These are phyloP conservation scores for Phrynocephalus forsythii DNA, from an alignment of 2,797 vertebrate genomes.

Conservation along the genomic window DNA sequence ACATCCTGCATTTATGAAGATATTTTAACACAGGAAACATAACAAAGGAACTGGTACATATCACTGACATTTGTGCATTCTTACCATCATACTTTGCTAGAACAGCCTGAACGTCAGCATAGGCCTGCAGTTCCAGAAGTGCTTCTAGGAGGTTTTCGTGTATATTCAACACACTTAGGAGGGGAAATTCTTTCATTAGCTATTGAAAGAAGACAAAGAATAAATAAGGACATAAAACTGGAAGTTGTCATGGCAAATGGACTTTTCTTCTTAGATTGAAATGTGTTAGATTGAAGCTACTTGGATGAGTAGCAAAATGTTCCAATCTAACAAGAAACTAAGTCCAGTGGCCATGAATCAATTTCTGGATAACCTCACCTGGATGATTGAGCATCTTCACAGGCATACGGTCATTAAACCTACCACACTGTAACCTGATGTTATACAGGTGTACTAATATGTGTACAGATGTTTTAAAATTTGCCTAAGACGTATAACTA, in stretches of 20 bases:
- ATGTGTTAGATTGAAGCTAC: no score
- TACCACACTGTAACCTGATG: neutral
- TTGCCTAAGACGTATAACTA: neutral
- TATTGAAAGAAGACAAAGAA: slow-evolving; percentile 69
- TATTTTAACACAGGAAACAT: neutral
- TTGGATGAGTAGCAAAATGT: no score
- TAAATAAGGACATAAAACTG: neutral
- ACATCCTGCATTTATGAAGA: neutral
- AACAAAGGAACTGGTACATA: neutral
- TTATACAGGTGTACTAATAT: neutral
- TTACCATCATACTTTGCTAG: slow-evolving; percentile 98
- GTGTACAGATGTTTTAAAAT: neutral
- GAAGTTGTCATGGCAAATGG: no score
- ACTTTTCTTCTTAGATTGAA: no score
- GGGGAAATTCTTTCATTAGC: slow-evolving; percentile 99
- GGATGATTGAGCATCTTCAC: no score
- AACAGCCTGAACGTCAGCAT: slow-evolving; percentile 98
- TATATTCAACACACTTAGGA: slow-evolving; percentile 98
- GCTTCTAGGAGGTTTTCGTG: slow-evolving; percentile 98
- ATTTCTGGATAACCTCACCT: no score
- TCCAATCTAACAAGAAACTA: no score
- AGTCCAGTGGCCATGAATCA: no score
- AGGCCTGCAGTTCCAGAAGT: slow-evolving; percentile 96
- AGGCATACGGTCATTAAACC: neutral
- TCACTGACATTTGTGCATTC: neutral